Evolutionary conservation across 2,888 invertebrate genomes (phyloP), one percentile per base, ranked within the genome.

Genomic region (Rhamphomyia laevipes): DNA sequence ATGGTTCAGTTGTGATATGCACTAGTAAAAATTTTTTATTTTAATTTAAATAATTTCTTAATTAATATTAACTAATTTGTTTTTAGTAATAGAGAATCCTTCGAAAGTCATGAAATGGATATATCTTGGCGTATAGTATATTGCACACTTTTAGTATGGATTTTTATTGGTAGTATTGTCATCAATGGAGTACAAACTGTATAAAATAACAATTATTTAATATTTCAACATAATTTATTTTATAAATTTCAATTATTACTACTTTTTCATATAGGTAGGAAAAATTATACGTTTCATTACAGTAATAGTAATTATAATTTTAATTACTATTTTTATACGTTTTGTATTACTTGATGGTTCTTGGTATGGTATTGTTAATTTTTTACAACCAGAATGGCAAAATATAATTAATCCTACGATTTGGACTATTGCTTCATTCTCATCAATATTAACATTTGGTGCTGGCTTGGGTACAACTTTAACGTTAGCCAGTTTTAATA

Each of bases 261-360:
- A n/a, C 4, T 42, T 40, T 2, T 3, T n/a, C n/a, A n/a, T n/a
- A n/a, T 17, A 68, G 66, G 60, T 67, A 46, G 66, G 63, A 2
- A 57, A 52, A 46, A 43, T 63, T 0, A 42, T 61, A 2, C 61
- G 66, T 1, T 61, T 58, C 35, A 51, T 60, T 37, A 56, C 62
- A 0, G 41, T 57, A 17, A 23, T 50, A 0, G 55, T 62, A 1
- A 5, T 63, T 21, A 53, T n/a, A 4, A 45, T 64, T 1, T 16
- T 53, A 38, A 38, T 55, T 0, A 15, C 35, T 6, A 51, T 53
- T 9, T 42, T 55, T n/a, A 7, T 53, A n/a, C 50, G 55, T 6
- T 53, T 55, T 31, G 11, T 55, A 9, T 53, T 55, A 31, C 50
- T 53, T 2, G 50, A 51, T 2, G 55, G n/a, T n/a, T n/a, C 53